phyloP scores from a whole-genome alignment of 2,888 invertebrate genomes.

The Griposia aprilina region DNA sequence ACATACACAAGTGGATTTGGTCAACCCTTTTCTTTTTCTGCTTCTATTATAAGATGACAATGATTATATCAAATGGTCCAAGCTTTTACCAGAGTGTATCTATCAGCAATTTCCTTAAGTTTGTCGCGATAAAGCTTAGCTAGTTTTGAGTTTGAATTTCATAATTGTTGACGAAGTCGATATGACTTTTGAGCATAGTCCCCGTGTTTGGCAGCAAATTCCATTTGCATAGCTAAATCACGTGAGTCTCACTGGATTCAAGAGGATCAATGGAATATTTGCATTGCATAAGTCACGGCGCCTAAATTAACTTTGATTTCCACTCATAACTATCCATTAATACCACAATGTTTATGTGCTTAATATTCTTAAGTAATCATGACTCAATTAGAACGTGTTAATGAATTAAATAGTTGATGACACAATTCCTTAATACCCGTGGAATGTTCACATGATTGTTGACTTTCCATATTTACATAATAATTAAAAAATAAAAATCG shows the following conservation, averaged over 20 bases:
- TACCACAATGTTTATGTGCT: constrained; percentile 46
- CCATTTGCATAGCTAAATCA: constrained; percentile 2
- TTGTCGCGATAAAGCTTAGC: not conserved
- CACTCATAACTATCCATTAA: constrained; percentile 27
- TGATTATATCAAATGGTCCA: not conserved
- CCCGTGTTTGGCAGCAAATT: not conserved
- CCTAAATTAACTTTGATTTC: constrained; percentile 26
- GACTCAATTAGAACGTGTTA: constrained; percentile 70
- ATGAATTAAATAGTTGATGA: constrained; percentile 73
- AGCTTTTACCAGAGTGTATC: not conserved
- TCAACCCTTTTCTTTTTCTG: not conserved
- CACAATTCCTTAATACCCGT: constrained; percentile 73
- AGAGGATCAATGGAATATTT: constrained; percentile 21
- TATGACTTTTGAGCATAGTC: not conserved
- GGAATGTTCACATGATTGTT: constrained; percentile 73
- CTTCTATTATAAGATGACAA: not conserved
- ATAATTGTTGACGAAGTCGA: not conserved
- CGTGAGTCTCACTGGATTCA: not conserved
- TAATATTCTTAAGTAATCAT: constrained; percentile 44
- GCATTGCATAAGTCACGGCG: constrained; percentile 34
- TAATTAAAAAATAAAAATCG: constrained; percentile 81
- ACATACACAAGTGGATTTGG: not conserved
- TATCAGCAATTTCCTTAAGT: not conserved
- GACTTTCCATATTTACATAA: constrained; percentile 78
- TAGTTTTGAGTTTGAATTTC: not conserved